A percentile compares a stretch with the other conserved stretches of the same genome.
These are phyloP conservation scores for Drosophila stalkeri DNA, from an alignment of 2,888 invertebrate genomes.

Conservation along the genomic window DNA sequence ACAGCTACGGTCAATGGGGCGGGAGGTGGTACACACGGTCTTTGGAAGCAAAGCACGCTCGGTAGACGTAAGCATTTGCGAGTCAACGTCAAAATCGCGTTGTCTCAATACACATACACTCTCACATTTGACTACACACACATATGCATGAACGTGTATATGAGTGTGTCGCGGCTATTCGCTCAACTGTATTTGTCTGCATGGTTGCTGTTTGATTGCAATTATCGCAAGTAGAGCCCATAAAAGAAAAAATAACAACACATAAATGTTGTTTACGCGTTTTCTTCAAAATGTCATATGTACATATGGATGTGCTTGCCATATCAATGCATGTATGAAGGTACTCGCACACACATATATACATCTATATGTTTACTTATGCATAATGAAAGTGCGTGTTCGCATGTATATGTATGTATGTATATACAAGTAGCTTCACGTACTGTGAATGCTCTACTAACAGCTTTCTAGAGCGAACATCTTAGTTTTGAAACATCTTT, in stretches of 20 bases:
- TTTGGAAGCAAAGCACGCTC: constrained; percentile 29
- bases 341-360: neutral
- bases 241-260: constrained; percentile 55
- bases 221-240: constrained; percentile 69
- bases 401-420: neutral
- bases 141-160: neutral
- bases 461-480: neutral
- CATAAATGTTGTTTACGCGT: constrained; percentile 68
- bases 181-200: constrained; percentile 18
- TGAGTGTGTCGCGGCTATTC: constrained; percentile 1
- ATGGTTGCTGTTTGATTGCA: constrained; percentile 58
- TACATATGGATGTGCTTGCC: neutral
- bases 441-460: neutral
- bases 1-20: constrained; percentile 12
- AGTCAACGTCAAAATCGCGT: constrained; percentile 29
- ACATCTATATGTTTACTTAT: neutral
- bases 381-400: neutral
- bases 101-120: neutral
- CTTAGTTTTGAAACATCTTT: neutral
- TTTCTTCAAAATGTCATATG: constrained; percentile 26
- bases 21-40: neutral
- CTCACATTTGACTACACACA: neutral
- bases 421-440: neutral
- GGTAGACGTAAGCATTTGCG: constrained; percentile 41
- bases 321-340: neutral